Base-by-base conservation (phyloP, 2,888 invertebrate species). In the Apamea monoglypha region DNA sequence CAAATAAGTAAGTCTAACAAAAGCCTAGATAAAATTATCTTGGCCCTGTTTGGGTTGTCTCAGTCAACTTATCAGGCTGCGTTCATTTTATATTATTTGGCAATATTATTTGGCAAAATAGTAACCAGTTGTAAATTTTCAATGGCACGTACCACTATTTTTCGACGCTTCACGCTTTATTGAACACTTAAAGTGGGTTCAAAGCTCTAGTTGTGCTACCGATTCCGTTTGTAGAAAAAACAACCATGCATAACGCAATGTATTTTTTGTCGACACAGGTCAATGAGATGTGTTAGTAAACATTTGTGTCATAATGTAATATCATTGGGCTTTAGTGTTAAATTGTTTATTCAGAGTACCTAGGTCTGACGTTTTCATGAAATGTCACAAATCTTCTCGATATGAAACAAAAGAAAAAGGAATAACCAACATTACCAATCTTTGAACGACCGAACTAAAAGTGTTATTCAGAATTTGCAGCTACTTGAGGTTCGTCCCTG, bases 101-200 rank as follows among this genome's bases (percentile, higher is more conserved):
- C 50, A 73, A 74, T 75, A 68, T 71, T 44, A 67, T 71, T 83
- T 80, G 75, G 32, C 25, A 71, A 78, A 77, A 67, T 67, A 75
- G 61, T 72, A 61, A 32, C 40, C n/a, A 47, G 64, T 79, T 64
- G 63, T 77, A 61, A 29, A 67, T 81, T 84, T 74, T 70, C 81
- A 81, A 81, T 75, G 79, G 76, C 83, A 81, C 77, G 80, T 87
- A 82, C 47, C 36, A 72, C 59, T 77, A 82, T 56, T 81, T 78
- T 83, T 83, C 76, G 70, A 76, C 64, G 74, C 75, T 88, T 90
- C 88, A 90, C 79, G 90, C 78, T 88, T 87, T 69, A 84, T 79
- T 90, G 83, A 83, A 81, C 87, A 81, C 78, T 25, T 85, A 74
- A 82, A 82, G 82, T 78, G 78, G 75, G 61, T 75, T 87, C 80